These are phyloP conservation scores for Bruchidius siliquastri DNA, from an alignment of 2,888 invertebrate species.

Conservation along the genomic window DNA sequence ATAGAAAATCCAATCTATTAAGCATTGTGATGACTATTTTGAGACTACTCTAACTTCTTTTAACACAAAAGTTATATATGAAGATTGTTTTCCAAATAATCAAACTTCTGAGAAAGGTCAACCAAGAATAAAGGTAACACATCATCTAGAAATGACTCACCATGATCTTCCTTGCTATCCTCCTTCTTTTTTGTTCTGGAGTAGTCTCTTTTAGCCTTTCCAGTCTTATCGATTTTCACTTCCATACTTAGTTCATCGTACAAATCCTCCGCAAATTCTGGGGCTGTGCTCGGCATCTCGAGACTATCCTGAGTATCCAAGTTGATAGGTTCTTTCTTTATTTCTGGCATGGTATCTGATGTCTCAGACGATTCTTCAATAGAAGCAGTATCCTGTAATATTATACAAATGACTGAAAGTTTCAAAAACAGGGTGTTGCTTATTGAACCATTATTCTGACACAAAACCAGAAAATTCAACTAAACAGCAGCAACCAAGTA, in stretches of 20 bases:
- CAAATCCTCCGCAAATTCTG: slow-evolving; percentile 37
- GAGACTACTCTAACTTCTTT: too few species aligned
- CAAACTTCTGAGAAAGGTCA: too few species aligned
- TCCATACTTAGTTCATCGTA: slow-evolving; percentile 58
- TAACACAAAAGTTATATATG: too few species aligned
- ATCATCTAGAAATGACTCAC: neutral
- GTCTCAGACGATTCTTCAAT: slow-evolving; percentile 20
- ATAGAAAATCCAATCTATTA: too few species aligned
- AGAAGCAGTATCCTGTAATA: slow-evolving; percentile 10
- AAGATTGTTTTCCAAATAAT: too few species aligned
- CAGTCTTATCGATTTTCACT: slow-evolving; percentile 55
- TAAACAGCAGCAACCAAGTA: too few species aligned
- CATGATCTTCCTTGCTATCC: slow-evolving; percentile 35
- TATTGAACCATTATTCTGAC: too few species aligned
- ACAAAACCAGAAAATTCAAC: too few species aligned
- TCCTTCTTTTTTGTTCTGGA: slow-evolving; percentile 51
- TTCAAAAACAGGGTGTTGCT: too few species aligned
- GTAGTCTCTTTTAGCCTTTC: slow-evolving; percentile 59
- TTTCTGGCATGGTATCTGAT: slow-evolving; percentile 15
- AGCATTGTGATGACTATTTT: too few species aligned
- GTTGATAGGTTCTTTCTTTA: slow-evolving; percentile 22
- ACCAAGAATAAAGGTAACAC: too few species aligned
- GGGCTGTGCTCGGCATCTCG: slow-evolving; percentile 19
- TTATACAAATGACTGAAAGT: neutral
- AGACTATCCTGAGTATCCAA: slow-evolving; percentile 27